Evolutionary conservation across 1,140 invertebrate species (phyloP).

Genomic region (Planococcus citri): DNA sequence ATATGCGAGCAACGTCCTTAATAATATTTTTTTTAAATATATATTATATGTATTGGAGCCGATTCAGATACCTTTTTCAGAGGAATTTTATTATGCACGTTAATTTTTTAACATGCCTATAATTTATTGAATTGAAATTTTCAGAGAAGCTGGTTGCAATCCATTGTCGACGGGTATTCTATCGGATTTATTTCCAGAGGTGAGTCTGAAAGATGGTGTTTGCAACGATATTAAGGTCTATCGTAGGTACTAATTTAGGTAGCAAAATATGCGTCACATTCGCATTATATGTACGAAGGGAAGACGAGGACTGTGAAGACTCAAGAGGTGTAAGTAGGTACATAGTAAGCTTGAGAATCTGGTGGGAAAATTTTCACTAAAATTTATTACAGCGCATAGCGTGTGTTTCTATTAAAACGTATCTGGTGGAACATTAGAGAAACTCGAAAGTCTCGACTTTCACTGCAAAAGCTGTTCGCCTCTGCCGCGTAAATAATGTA

Average conservation of each 20-base stretch:
- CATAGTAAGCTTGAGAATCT: neutral
- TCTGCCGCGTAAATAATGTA: neutral
- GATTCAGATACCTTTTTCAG: too few species aligned
- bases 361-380: neutral
- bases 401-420: neutral
- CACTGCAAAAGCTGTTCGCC: neutral
- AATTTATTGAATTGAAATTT: constrained; percentile 24
- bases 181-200: constrained; percentile 68
- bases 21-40: too few species aligned
- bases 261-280: neutral
- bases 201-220: constrained; percentile 25
- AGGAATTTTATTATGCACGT: too few species aligned
- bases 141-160: constrained; percentile 75
- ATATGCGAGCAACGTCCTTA: too few species aligned
- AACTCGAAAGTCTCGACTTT: constrained; percentile 2
- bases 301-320: too few species aligned
- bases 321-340: too few species aligned
- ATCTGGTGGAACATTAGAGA: neutral
- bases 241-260: neutral
- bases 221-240: neutral
- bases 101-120: too few species aligned
- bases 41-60: too few species aligned
- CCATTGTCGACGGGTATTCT: constrained; percentile 75
- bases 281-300: too few species aligned
- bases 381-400: neutral